phyloP scores from a whole-genome alignment of 2,797 vertebrate species.

The Amazona finschi region DNA sequence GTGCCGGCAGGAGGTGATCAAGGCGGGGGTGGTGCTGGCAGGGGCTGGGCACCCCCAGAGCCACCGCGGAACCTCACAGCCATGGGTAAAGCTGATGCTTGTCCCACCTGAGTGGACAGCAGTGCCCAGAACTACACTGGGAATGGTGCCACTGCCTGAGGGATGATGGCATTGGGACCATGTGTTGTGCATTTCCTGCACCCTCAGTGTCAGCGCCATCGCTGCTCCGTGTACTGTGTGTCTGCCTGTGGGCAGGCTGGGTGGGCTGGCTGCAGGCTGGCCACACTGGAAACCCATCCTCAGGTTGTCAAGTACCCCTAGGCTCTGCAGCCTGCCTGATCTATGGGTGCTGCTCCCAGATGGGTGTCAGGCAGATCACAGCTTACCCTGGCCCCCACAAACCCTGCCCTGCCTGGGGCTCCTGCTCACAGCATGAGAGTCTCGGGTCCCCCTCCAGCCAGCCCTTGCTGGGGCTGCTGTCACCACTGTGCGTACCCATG shows the following conservation, averaged over 20 bases:
- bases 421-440: rapidly evolving
- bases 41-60: not conserved
- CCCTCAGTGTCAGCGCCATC: rapidly evolving
- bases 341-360: not conserved
- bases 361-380: not conserved
- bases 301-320: not conserved
- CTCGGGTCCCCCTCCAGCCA: not conserved
- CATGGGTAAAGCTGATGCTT: rapidly evolving
- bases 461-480: not conserved
- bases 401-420: rapidly evolving
- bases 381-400: not conserved
- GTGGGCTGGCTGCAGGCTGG: not conserved
- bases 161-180: not conserved
- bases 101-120: not conserved
- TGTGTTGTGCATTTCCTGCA: not conserved
- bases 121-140: rapidly evolving
- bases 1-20: not conserved
- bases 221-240: rapidly evolving
- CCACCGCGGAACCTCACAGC: not conserved
- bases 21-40: not conserved
- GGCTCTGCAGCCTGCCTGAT: rapidly evolving
- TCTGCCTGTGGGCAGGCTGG: not conserved
- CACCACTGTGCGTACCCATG: rapidly evolving
- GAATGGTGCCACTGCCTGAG: not conserved
- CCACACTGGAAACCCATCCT: not conserved